phyloP scores from a whole-genome alignment of 2,113 vertebrate genomes.

The Labrus mixtus region DNA sequence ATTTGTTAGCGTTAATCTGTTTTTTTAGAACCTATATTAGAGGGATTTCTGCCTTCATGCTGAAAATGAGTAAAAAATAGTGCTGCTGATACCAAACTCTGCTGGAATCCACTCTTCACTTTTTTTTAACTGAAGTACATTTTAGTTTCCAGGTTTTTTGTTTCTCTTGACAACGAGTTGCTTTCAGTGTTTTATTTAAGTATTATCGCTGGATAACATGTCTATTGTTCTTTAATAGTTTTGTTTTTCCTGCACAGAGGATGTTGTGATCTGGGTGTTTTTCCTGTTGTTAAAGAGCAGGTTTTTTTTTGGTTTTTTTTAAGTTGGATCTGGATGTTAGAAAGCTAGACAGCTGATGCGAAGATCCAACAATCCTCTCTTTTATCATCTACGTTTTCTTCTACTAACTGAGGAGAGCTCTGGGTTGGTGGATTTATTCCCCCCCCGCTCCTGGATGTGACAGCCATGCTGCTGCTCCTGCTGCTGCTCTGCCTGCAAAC shows the following conservation, averaged over 20 bases:
- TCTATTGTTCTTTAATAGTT: slow-evolving; percentile 8
- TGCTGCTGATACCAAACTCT: slow-evolving; percentile 10
- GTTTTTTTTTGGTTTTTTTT: neutral
- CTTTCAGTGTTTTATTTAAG: neutral
- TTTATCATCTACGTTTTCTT: neutral
- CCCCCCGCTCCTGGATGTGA: slow-evolving; percentile 43
- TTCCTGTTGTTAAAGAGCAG: slow-evolving; percentile 29
- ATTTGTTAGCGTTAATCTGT: slow-evolving; percentile 8
- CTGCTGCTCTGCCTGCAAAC: slow-evolving; percentile 47
- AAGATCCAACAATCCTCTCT: neutral
- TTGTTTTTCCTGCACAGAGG: slow-evolving; percentile 28
- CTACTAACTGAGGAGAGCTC: slow-evolving; percentile 1
- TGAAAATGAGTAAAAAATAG: neutral
- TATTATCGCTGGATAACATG: neutral
- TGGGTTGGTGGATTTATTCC: slow-evolving; percentile 12
- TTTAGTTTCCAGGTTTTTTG: neutral
- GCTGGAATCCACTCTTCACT: slow-evolving; percentile 30
- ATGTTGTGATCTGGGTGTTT: slow-evolving; percentile 40
- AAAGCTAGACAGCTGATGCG: neutral
- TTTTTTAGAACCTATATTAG: neutral
- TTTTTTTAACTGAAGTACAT: neutral
- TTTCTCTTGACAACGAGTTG: neutral
- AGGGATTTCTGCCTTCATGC: neutral
- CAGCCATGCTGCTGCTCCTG: slow-evolving; percentile 55
- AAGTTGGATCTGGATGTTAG: neutral